Conservation (phyloP, 2,888 invertebrate genomes). For the Fabriciana adippe region DNA sequence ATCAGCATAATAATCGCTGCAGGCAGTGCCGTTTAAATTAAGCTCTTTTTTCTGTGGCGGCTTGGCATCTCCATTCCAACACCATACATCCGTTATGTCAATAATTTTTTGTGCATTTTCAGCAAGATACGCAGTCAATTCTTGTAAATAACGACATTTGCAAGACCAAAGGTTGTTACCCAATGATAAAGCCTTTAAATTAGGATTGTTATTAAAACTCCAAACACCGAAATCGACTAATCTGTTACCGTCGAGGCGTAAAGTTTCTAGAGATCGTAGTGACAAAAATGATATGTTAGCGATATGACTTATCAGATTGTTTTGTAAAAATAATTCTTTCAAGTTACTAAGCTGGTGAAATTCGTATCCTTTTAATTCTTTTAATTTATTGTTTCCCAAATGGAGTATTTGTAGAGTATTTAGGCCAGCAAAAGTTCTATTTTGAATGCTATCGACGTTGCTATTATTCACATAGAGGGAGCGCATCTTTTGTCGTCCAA, state of each 20-base stretch:
- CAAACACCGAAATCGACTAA: slow-evolving; percentile 90
- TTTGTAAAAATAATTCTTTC: slow-evolving; percentile 92
- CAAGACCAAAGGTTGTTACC: slow-evolving; percentile 95
- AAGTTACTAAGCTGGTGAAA: slow-evolving; percentile 91
- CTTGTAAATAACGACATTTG: slow-evolving; percentile 93
- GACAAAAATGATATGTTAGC: slow-evolving; percentile 90
- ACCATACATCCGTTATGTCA: slow-evolving; percentile 90
- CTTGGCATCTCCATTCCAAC: slow-evolving; percentile 88
- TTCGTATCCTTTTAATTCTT: slow-evolving; percentile 90
- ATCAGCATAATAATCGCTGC: slow-evolving; percentile 93
- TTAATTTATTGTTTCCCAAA: slow-evolving; percentile 92
- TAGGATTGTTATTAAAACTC: slow-evolving; percentile 86
- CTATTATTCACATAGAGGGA: slow-evolving; percentile 93
- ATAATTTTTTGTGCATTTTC: slow-evolving; percentile 91
- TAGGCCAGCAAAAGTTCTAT: slow-evolving; percentile 94
- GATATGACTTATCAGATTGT: slow-evolving; percentile 90
- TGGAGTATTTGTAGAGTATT: slow-evolving; percentile 90
- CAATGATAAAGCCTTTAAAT: slow-evolving; percentile 88
- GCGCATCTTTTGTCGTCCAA: slow-evolving; percentile 94
- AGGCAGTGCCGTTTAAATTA: slow-evolving; percentile 92
- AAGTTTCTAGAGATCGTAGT: slow-evolving; percentile 88
- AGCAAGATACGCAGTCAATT: slow-evolving; percentile 90
- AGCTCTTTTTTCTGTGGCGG: slow-evolving; percentile 90
- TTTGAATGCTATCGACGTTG: slow-evolving; percentile 91
- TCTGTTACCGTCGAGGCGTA: slow-evolving; percentile 92